Evolutionary conservation across 2,888 invertebrate genomes (phyloP).

Genomic region (Gnatocerus cornutus): DNA sequence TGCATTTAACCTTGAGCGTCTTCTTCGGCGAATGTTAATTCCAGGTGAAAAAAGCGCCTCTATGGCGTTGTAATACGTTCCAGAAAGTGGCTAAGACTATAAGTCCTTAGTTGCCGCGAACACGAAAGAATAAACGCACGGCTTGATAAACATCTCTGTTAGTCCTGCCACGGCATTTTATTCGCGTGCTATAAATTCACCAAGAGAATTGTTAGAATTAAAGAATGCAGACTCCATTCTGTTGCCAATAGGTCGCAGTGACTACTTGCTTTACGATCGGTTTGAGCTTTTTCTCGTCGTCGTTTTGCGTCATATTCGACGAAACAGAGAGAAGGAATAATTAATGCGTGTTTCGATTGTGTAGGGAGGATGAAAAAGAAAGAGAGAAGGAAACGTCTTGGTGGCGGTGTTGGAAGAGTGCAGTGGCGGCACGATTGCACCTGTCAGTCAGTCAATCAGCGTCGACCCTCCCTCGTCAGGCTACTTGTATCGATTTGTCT

Average conservation of each 20-base stretch:
- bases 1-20: not conserved
- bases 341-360: conserved; percentile 25
- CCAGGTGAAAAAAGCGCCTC: conserved; percentile 16
- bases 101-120: conserved; percentile 50
- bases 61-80: conserved; percentile 42
- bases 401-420: conserved; percentile 40
- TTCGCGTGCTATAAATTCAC: conserved; percentile 58
- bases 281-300: conserved; percentile 10
- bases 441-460: conserved; percentile 71
- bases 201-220: conserved; percentile 57
- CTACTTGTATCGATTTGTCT: conserved; percentile 67
- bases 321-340: too few species aligned
- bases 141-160: conserved; percentile 59
- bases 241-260: conserved; percentile 56
- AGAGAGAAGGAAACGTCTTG: conserved; percentile 23
- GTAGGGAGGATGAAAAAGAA: not conserved
- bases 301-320: conserved; percentile 20
- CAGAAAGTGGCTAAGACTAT: conserved; percentile 48
- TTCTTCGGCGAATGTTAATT: too few species aligned
- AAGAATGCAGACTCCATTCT: conserved; percentile 59
- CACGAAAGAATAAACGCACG: conserved; percentile 54
- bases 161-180: conserved; percentile 56
- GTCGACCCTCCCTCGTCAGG: conserved; percentile 64
- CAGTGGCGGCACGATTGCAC: conserved; percentile 59
- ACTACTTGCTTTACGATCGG: conserved; percentile 44